Conservation (phyloP, 2,888 invertebrate genomes). For the Hypena proboscidalis region DNA sequence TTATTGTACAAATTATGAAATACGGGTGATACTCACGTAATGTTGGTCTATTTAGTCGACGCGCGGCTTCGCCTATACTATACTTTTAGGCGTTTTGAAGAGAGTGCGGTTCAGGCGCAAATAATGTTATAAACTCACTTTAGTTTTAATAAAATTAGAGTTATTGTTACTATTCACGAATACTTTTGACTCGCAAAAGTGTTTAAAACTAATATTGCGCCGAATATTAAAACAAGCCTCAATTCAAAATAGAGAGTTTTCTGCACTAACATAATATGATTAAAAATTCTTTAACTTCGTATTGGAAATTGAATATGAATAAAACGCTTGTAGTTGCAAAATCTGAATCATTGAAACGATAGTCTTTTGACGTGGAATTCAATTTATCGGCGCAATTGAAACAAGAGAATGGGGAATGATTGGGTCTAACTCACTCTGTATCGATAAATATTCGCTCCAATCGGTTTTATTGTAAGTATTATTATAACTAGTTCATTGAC, state of each 20-base stretch:
- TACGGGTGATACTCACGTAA: too few species aligned
- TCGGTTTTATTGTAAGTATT: constrained; percentile 38
- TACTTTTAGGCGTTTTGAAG: too few species aligned
- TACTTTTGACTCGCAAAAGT: background rate
- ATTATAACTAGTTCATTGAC: constrained; percentile 24
- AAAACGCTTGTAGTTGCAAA: constrained; percentile 53
- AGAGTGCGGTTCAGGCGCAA: too few species aligned
- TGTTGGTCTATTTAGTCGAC: too few species aligned
- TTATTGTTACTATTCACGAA: too few species aligned
- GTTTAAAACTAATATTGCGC: too few species aligned
- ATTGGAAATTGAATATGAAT: constrained; percentile 43
- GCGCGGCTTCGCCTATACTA: too few species aligned
- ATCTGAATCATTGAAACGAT: constrained; percentile 55
- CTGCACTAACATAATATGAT: constrained; percentile 24
- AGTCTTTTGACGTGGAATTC: constrained; percentile 57
- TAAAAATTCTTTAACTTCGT: constrained; percentile 40
- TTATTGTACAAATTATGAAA: too few species aligned
- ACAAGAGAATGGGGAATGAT: constrained; percentile 54
- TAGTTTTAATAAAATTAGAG: too few species aligned
- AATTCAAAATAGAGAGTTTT: constrained; percentile 1
- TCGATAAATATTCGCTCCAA: constrained; percentile 36
- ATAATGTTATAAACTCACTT: too few species aligned
- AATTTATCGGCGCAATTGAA: constrained; percentile 54
- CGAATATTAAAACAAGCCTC: background rate
- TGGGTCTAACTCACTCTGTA: constrained; percentile 45